Conservation (phyloP, 2,113 vertebrate species). For the Hipposideros armiger region DNA sequence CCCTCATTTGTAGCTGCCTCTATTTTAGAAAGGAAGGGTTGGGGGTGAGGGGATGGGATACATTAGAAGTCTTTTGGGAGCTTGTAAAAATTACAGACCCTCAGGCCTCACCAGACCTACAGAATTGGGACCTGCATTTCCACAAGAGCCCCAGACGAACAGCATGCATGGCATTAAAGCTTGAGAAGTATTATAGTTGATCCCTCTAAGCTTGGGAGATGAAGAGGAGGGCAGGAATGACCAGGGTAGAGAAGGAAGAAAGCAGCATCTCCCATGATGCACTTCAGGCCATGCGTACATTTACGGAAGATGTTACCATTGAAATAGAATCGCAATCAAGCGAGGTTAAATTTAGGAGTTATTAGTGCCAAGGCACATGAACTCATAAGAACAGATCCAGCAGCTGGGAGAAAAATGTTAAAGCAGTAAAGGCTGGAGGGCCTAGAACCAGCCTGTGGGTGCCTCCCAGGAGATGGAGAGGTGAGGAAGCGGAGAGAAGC, state of each 20-base stretch:
- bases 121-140: neutral
- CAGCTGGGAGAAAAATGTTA: conserved; percentile 48
- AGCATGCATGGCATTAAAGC: accelerated
- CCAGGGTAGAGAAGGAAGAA: neutral
- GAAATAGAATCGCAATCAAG: neutral
- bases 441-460: conserved; percentile 48
- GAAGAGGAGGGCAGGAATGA: neutral
- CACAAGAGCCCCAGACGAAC: neutral
- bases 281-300: neutral
- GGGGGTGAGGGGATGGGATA: neutral
- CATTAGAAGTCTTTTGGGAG: conserved; percentile 12
- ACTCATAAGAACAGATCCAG: conserved; percentile 24
- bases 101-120: neutral
- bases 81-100: no score
- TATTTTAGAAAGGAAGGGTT: neutral
- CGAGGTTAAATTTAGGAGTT: conserved; percentile 51
- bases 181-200: neutral
- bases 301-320: neutral
- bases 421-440: conserved; percentile 57
- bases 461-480: conserved; percentile 55
- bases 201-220: neutral
- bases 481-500: conserved; percentile 56
- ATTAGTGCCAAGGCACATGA: conserved; percentile 7
- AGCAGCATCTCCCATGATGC: neutral
- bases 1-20: neutral